Evolutionary conservation across 1,140 invertebrate species (phyloP).

Genomic region (Colletes gigas): DNA sequence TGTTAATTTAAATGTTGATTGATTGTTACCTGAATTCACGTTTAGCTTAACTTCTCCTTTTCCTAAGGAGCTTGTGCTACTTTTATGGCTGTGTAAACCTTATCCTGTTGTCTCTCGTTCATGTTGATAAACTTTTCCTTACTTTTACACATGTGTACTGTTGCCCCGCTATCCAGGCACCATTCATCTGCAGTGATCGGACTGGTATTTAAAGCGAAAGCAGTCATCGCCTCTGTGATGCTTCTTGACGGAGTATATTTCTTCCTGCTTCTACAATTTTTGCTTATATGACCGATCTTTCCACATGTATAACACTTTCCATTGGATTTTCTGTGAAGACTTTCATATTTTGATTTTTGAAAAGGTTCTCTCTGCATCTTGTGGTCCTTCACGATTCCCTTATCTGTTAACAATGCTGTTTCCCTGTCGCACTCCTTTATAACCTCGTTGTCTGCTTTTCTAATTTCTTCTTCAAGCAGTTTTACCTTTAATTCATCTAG

Average conservation of each 20-base stretch:
- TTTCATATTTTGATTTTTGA: not conserved
- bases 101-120: too few relatives aligned
- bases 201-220: not conserved
- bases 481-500: constrained; percentile 10
- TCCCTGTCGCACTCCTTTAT: not conserved
- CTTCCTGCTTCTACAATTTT: not conserved
- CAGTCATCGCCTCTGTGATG: not conserved
- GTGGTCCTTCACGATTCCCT: not conserved
- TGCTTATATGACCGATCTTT: not conserved
- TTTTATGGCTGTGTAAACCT: too few relatives aligned
- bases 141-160: constrained; percentile 2
- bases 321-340: not conserved
- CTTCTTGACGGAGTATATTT: not conserved
- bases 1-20: not conserved
- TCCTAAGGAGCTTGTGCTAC: too few relatives aligned
- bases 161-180: constrained; percentile 20
- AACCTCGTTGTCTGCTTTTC: not conserved
- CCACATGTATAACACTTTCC: not conserved
- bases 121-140: too few relatives aligned
- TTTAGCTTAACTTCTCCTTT: too few relatives aligned
- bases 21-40: too few relatives aligned
- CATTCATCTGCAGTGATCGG: not conserved
- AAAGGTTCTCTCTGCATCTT: too few relatives aligned
- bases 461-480: constrained; percentile 4
- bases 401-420: not conserved